Evolutionary conservation across 1,140 invertebrate genomes (phyloP), one percentile per base, ranked within the genome.

Genomic region (Zaprionus africanus): DNA sequence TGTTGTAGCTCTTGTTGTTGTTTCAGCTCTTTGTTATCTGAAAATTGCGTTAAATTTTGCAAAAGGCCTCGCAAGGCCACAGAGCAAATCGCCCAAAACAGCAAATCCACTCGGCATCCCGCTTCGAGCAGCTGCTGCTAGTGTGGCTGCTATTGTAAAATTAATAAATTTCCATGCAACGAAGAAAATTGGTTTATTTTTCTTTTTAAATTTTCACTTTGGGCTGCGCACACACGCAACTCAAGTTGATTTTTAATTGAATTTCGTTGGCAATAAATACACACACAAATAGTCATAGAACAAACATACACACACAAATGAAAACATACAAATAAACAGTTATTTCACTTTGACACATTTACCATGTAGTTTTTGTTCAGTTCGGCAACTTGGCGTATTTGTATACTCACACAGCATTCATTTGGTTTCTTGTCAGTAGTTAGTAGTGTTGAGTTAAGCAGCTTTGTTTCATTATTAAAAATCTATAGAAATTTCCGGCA

Each of bases 41-140:
- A 56, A 84, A 83, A 88, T 90, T 88, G 85, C 78, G 71, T 88
- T 84, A 88, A 88, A 88, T 83, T 84, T 79, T 62, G 63, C 36
- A 57, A 66, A 76, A 76, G 68, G 63, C 61, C 62, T 77, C 46
- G n/a, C 64, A 72, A 59, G 57, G 51, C 71, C 46, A 43, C 46
- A 51, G 46, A 51, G 46, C 19, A 51, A 51, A 51, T 51, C 46
- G 46, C 11, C 36, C 69, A 15, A n/a, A n/a, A 12, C 43, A 24
- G 1, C n/a, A 28, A 28, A 56, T 56, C 53, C 15, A 26, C 12
- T 22, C 46, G 36, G 7, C 19, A 61, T 19, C 59, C 26, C 57
- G 22, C 34, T 19, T 9, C 15, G 28, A 56, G 53, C 26, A 56
- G 1, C 11, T 43, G 19, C 19, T 54, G 46, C 34, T 24, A n/a